phyloP scores from a whole-genome alignment of 2,797 vertebrate species.

The Microcaecilia unicolor region DNA sequence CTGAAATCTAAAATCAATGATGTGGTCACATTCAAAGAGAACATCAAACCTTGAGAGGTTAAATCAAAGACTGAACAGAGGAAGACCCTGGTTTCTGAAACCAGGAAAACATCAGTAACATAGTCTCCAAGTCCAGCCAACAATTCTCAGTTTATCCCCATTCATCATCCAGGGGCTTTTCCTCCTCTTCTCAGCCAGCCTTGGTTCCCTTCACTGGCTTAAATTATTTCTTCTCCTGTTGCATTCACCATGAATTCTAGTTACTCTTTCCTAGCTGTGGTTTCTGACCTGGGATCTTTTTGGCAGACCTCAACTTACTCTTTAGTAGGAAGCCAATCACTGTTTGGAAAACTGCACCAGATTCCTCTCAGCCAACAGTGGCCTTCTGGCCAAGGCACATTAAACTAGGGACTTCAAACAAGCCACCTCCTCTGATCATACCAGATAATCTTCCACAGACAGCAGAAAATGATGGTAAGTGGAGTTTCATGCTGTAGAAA shows the following conservation, averaged over 20 bases:
- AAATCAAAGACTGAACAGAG: slow-evolving; percentile 83
- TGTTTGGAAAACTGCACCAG: slow-evolving; percentile 88
- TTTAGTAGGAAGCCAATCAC: slow-evolving; percentile 73
- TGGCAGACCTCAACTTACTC: slow-evolving; percentile 79
- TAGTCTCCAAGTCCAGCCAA: slow-evolving; percentile 74
- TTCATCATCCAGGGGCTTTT: slow-evolving; percentile 92
- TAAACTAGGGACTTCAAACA: slow-evolving; percentile 65
- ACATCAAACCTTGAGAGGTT: slow-evolving; percentile 89
- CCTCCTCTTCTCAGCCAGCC: slow-evolving; percentile 88
- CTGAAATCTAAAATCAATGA: too few species aligned
- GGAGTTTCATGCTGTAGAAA: too few species aligned
- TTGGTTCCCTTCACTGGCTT: slow-evolving; percentile 88
- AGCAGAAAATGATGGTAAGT: too few species aligned
- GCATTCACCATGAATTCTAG: slow-evolving; percentile 89
- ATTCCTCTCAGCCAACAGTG: slow-evolving; percentile 98
- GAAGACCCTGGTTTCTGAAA: slow-evolving; percentile 90
- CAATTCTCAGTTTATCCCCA: slow-evolving; percentile 92
- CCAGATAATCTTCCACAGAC: too few species aligned
- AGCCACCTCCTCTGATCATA: slow-evolving; percentile 65
- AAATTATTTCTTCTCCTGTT: slow-evolving; percentile 87
- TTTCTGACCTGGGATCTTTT: slow-evolving; percentile 84
- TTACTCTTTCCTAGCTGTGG: slow-evolving; percentile 84
- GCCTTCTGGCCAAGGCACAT: slow-evolving; percentile 77
- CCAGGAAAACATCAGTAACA: slow-evolving; percentile 83
- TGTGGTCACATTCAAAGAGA: slow-evolving; percentile 93